A percentile compares a stretch with the other conserved stretches of the same genome.
Evolutionary conservation across 2,888 invertebrate species (phyloP).

Genomic region (Phrixothrix hirtus): DNA sequence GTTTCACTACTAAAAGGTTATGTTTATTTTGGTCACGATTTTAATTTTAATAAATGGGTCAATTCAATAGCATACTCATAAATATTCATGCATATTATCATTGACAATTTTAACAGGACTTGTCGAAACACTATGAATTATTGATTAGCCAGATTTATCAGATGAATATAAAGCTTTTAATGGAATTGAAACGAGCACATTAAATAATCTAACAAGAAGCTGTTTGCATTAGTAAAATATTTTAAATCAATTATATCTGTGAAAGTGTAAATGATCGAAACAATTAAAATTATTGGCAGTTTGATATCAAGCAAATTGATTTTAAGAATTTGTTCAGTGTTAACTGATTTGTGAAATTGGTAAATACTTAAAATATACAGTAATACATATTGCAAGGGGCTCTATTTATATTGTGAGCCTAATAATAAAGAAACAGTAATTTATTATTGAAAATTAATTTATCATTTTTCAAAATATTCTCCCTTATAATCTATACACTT

Average conservation of each 20-base stretch:
- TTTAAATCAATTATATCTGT: too few species aligned
- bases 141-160: slow-evolving; percentile 24
- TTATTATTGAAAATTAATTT: too few species aligned
- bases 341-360: too few species aligned
- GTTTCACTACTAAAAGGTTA: slow-evolving; percentile 22
- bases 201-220: too few species aligned
- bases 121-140: slow-evolving; percentile 30
- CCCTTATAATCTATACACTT: too few species aligned
- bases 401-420: too few species aligned
- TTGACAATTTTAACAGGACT: slow-evolving; percentile 27
- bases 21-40: slow-evolving; percentile 30
- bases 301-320: not conserved
- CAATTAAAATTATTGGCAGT: not conserved
- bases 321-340: not conserved
- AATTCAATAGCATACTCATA: slow-evolving; percentile 17
- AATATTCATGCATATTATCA: slow-evolving; percentile 21
- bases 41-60: slow-evolving; percentile 30
- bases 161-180: slow-evolving; percentile 17
- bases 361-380: too few species aligned
- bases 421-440: too few species aligned
- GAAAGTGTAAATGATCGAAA: not conserved
- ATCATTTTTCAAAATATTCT: too few species aligned
- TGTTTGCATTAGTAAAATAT: too few species aligned
- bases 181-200: slow-evolving; percentile 9
- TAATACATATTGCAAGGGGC: too few species aligned